phyloP scores from a whole-genome alignment of 2,888 invertebrate genomes.

The Xestia sexstrigata region DNA sequence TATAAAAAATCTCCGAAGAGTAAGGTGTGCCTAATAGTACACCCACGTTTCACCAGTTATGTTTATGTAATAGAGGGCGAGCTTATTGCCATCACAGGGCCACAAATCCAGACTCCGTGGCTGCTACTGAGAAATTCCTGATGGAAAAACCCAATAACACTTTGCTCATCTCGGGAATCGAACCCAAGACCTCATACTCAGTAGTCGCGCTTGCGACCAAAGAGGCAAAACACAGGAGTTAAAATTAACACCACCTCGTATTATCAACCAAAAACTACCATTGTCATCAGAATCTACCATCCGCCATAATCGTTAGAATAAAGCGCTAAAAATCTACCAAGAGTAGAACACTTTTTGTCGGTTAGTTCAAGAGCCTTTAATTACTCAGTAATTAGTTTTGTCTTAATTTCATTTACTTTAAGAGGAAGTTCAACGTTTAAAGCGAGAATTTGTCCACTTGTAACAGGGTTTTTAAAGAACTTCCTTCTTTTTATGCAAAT shows the following conservation, averaged over 20 bases:
- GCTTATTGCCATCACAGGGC: too few relatives aligned
- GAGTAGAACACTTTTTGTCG: slow-evolving; percentile 35
- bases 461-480: slow-evolving; percentile 39
- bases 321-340: slow-evolving; percentile 40
- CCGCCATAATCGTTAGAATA: slow-evolving; percentile 35
- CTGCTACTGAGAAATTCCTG: too few relatives aligned
- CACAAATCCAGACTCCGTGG: too few relatives aligned
- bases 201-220: too few relatives aligned
- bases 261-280: neutral
- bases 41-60: too few relatives aligned
- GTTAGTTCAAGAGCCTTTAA: slow-evolving; percentile 62
- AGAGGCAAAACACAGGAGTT: neutral
- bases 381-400: slow-evolving; percentile 63
- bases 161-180: too few relatives aligned
- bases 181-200: too few relatives aligned
- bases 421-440: slow-evolving; percentile 37
- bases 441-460: slow-evolving; percentile 53
- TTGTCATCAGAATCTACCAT: slow-evolving; percentile 19
- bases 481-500: slow-evolving; percentile 31
- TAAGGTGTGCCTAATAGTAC: too few relatives aligned
- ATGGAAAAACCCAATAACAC: too few relatives aligned
- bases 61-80: too few relatives aligned
- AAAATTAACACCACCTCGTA: neutral
- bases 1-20: too few relatives aligned
- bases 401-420: slow-evolving; percentile 62